Evolutionary conservation across 2,888 invertebrate genomes (phyloP).

Genomic region (Agonopterix heracliana): DNA sequence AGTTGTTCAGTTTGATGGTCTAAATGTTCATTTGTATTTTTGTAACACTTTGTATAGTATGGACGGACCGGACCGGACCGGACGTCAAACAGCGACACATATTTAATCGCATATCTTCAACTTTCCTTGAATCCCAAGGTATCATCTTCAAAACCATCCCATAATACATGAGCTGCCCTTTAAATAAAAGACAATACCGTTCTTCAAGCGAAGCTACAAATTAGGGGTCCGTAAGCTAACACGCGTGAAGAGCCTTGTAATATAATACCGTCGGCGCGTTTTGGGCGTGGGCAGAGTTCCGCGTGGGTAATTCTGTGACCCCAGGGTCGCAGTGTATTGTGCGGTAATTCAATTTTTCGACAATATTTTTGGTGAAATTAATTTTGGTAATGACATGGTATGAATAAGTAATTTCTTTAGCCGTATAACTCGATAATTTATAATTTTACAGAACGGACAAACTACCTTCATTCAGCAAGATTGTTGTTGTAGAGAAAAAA

Average conservation of each 20-base stretch:
- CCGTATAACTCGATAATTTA: no score
- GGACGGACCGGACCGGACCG: no score
- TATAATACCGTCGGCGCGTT: conserved; percentile 6
- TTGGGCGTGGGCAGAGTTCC: conserved; percentile 7
- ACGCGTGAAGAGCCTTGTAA: conserved; percentile 6
- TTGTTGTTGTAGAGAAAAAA: no score
- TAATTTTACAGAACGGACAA: no score
- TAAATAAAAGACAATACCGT: background rate
- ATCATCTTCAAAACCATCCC: background rate
- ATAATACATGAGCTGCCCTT: background rate
- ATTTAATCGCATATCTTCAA: no score
- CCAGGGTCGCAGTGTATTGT: conserved; percentile 6
- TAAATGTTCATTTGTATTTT: no score
- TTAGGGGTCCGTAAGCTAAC: conserved; percentile 3
- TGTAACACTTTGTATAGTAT: no score
- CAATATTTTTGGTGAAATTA: conserved; percentile 3
- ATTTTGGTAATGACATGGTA: conserved; percentile 1
- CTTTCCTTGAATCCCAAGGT: no score
- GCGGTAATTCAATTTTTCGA: conserved; percentile 9
- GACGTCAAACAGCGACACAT: no score
- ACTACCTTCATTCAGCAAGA: no score
- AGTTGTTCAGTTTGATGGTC: no score
- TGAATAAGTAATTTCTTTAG: no score
- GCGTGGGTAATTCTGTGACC: conserved; percentile 9
- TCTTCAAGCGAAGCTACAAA: background rate